Evolutionary conservation across 2,888 invertebrate species (phyloP), one percentile per base, ranked within the genome.

Genomic region (Crocallis elinguaria): DNA sequence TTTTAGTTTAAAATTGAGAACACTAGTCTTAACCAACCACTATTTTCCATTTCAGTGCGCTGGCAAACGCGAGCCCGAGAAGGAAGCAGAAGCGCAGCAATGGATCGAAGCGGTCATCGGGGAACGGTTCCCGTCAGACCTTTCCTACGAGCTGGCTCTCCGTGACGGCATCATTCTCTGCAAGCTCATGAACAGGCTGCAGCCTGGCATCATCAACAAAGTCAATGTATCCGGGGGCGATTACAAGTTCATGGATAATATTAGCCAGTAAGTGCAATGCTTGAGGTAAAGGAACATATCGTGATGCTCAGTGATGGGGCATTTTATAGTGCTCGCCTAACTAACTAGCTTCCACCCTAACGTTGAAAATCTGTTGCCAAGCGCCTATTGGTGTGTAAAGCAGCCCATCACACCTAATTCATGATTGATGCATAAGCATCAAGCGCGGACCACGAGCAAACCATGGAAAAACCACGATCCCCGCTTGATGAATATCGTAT

Each of bases 161-260:
- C 93, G 96, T 29, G 95, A 98, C 78, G 98, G 98, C 19, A 94
- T 97, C 66, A 92, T 97, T 39, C 92, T 98, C 0, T 98, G 98
- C 92, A 96, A 95, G 76, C 88, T 98, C 66, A 98, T 98, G 95
- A 98, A 98, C 91, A 94, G 95, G 66, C 92, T 98, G 11, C 93
- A 94, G 72, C 98, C 98, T 0, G 98, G 98, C 43, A 93, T 95
- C 73, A 94, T 98, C 72, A 92, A 94, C 62, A 97, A 96, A 83
- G 94, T 98, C 75, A 97, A 98, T 86, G 92, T 94, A 17, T 94
- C 94, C 0, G 96, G 96, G 5, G 97, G 97, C 3, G 98, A 98
- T 74, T 98, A 98, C 92, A 98, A 98, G 79, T 95, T 97, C 93
- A 98, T 98, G 98, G 98, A 98, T 79, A 98, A 98, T 79, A 95